Conservation (phyloP, 2,888 invertebrate species). For the Conus canariensis region DNA sequence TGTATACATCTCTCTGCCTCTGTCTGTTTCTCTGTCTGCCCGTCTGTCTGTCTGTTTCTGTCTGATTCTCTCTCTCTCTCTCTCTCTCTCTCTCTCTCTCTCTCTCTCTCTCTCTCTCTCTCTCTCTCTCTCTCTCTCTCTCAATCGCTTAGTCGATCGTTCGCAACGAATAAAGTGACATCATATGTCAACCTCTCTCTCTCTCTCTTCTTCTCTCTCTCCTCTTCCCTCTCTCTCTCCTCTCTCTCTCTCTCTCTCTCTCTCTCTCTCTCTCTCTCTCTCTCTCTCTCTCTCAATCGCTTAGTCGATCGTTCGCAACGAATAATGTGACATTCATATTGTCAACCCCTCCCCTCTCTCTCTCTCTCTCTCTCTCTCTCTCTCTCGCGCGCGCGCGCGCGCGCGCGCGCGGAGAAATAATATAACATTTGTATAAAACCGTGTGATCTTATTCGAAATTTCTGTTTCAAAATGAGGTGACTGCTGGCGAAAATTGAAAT, state of each 20-base stretch:
- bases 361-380: slow-evolving; percentile 21
- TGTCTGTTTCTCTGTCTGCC: not conserved
- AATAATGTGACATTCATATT: too few relatives aligned
- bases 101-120: slow-evolving; percentile 23
- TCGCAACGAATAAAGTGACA: too few relatives aligned
- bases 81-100: slow-evolving; percentile 11
- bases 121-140: not conserved
- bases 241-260: not conserved
- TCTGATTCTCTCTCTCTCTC: slow-evolving; percentile 3
- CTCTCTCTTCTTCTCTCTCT: slow-evolving; percentile 7
- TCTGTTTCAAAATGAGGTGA: too few relatives aligned
- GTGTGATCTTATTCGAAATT: too few relatives aligned
- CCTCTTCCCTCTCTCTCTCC: not conserved
- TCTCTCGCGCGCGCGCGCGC: not conserved
- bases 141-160: not conserved
- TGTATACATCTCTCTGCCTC: too few relatives aligned
- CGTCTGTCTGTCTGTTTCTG: not conserved
- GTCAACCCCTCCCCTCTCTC: not conserved
- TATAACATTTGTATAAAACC: too few relatives aligned
- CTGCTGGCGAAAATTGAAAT: too few relatives aligned
- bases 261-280: slow-evolving; percentile 8
- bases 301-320: not conserved
- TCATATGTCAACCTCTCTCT: not conserved
- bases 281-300: not conserved
- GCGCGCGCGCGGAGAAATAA: too few relatives aligned